Evolutionary conservation across 2,113 vertebrate species (phyloP).

Genomic region (Megaceryle torquata): DNA sequence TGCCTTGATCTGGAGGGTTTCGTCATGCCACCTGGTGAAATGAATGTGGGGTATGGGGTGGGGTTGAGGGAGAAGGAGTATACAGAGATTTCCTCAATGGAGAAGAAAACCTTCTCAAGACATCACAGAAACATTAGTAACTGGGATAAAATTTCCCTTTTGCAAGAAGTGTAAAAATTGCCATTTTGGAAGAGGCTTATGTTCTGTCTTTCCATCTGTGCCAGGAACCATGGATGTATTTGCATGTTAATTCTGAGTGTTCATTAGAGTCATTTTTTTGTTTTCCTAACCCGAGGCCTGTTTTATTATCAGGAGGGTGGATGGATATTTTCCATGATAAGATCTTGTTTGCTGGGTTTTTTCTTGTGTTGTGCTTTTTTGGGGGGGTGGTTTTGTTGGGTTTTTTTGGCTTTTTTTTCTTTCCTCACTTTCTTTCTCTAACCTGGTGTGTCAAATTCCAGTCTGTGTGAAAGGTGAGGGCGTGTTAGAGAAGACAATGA

Average conservation of each 20-base stretch:
- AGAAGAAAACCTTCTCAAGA: background rate
- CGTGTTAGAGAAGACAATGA: conserved; percentile 64
- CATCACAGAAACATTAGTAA: background rate
- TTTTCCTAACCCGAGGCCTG: conserved; percentile 66
- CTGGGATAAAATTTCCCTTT: background rate
- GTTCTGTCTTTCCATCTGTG: background rate
- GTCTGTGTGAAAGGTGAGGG: conserved; percentile 72
- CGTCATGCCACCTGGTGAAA: conserved; percentile 58
- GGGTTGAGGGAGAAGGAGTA: conserved; percentile 18
- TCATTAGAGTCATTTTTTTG: conserved; percentile 51
- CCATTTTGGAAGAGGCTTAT: background rate
- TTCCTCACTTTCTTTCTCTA: background rate
- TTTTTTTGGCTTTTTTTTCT: background rate
- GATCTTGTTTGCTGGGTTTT: conserved; percentile 61
- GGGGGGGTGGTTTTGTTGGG: background rate
- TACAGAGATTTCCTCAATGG: conserved; percentile 40
- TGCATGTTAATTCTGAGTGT: conserved; percentile 56
- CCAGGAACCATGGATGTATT: conserved; percentile 36
- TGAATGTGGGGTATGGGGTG: conserved; percentile 53
- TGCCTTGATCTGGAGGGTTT: conserved; percentile 63
- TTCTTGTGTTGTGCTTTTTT: conserved; percentile 3
- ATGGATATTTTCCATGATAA: conserved; percentile 53
- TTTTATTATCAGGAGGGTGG: conserved; percentile 50
- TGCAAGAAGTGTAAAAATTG: background rate
- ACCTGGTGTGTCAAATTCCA: conserved; percentile 50